A percentile compares a stretch with the other conserved stretches of the same genome.
phyloP scores from a whole-genome alignment of 2,888 invertebrate genomes.

The Dasypolia templi region DNA sequence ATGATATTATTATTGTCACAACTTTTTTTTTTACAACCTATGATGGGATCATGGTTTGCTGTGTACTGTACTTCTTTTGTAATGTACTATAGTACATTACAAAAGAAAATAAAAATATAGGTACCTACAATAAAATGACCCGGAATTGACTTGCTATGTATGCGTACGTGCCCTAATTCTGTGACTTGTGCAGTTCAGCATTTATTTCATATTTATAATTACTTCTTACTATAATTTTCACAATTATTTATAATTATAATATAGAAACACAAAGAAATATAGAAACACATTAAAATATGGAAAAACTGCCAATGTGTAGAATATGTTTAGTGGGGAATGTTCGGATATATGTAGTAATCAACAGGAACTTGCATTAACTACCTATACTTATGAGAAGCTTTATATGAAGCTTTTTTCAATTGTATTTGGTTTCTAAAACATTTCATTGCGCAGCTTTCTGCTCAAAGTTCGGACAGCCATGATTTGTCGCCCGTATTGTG shows the following conservation, averaged over 20 bases:
- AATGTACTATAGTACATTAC: no score
- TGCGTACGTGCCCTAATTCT: not conserved
- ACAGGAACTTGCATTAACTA: not conserved
- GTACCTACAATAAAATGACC: not conserved
- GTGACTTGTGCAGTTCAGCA: slow-evolving; percentile 45
- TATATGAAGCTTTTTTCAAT: not conserved
- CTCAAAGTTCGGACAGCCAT: not conserved
- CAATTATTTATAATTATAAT: slow-evolving; percentile 35
- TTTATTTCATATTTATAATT: slow-evolving; percentile 42
- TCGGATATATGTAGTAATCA: not conserved
- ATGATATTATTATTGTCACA: slow-evolving; percentile 14
- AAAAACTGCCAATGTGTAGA: not conserved
- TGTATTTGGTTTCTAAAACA: not conserved
- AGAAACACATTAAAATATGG: no score
- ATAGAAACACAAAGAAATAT: no score
- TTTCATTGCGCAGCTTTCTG: not conserved
- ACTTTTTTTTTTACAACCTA: no score
- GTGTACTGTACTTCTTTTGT: no score
- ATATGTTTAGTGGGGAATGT: not conserved
- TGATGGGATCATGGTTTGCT: not conserved
- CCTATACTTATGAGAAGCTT: not conserved
- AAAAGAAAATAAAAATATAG: not conserved
- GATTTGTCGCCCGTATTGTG: not conserved
- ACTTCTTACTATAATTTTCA: slow-evolving; percentile 31
- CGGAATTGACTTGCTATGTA: not conserved